phyloP scores from a whole-genome alignment of 1,140 invertebrate species.

The Uloborus diversus region DNA sequence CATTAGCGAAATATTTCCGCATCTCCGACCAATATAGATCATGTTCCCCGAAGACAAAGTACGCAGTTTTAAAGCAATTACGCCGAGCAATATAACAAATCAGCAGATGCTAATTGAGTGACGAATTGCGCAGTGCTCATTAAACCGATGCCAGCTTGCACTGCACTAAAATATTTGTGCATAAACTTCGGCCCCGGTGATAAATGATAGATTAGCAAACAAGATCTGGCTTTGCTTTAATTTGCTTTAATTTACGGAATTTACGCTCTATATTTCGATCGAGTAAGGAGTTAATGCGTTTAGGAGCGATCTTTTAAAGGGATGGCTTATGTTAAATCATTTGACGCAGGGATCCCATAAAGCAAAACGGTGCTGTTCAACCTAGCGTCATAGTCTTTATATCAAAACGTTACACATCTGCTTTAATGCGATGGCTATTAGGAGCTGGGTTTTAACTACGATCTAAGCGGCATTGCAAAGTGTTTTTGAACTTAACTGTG shows the following conservation, averaged over 20 bases:
- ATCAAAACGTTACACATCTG: too few species aligned
- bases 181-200: slow-evolving; percentile 23
- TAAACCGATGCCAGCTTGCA: slow-evolving; percentile 15
- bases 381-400: too few species aligned
- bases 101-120: slow-evolving; percentile 42
- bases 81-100: slow-evolving; percentile 15
- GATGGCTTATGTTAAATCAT: neutral
- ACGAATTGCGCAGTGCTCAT: slow-evolving; percentile 19
- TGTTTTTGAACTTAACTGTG: too few species aligned
- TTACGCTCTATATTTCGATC: slow-evolving; percentile 21
- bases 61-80: slow-evolving; percentile 44
- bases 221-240: slow-evolving; percentile 18
- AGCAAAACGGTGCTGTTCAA: too few species aligned
- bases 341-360: too few species aligned
- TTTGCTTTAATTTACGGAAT: slow-evolving; percentile 6
- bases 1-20: neutral
- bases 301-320: neutral
- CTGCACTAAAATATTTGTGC: slow-evolving; percentile 1
- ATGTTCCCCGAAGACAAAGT: slow-evolving; percentile 21
- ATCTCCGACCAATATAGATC: slow-evolving; percentile 12
- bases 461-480: too few species aligned
- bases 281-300: neutral
- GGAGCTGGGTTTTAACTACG: too few species aligned
- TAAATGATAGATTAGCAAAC: slow-evolving; percentile 22
- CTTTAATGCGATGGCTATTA: too few species aligned